These are phyloP conservation scores for Dynastes maya DNA, from an alignment of 2,888 invertebrate species.

Conservation along the genomic window DNA sequence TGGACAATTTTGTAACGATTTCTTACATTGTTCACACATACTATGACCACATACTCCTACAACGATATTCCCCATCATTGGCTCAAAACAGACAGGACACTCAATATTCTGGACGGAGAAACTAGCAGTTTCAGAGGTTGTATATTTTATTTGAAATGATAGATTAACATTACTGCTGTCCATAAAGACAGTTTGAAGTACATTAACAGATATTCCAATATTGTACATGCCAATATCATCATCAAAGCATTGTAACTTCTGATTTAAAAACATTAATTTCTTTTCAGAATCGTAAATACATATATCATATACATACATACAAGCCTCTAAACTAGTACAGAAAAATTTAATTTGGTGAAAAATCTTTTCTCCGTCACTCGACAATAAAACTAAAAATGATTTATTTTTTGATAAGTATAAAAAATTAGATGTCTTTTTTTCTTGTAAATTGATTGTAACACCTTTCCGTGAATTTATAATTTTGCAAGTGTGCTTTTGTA, in stretches of 20 bases:
- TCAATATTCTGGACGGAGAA: constrained; percentile 23
- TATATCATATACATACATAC: constrained; percentile 33
- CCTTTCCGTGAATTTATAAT: constrained; percentile 33
- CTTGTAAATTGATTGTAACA: constrained; percentile 15
- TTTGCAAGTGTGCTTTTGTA: constrained; percentile 16
- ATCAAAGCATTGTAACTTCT: constrained; percentile 45
- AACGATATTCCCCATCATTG: constrained; percentile 38
- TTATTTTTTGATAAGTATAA: constrained; percentile 35
- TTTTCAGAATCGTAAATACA: constrained; percentile 26
- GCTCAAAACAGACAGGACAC: constrained; percentile 41
- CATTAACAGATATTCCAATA: neutral
- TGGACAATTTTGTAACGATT: constrained; percentile 29
- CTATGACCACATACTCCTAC: constrained; percentile 40
- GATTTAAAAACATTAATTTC: constrained; percentile 43
- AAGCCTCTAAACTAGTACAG: constrained; percentile 32
- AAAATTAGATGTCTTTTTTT: constrained; percentile 33
- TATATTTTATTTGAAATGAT: constrained; percentile 37
- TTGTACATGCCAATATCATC: constrained; percentile 16
- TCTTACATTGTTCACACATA: constrained; percentile 35
- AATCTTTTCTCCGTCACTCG: constrained; percentile 32
- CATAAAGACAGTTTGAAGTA: constrained; percentile 23
- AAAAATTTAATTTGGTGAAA: constrained; percentile 36
- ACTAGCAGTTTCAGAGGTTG: neutral
- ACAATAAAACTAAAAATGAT: constrained; percentile 19
- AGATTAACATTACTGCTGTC: neutral